Percentiles rank a stretch among this genome's conserved stretches.
phyloP scores from a whole-genome alignment of 2,113 vertebrate species.

The Podilymbus podiceps region DNA sequence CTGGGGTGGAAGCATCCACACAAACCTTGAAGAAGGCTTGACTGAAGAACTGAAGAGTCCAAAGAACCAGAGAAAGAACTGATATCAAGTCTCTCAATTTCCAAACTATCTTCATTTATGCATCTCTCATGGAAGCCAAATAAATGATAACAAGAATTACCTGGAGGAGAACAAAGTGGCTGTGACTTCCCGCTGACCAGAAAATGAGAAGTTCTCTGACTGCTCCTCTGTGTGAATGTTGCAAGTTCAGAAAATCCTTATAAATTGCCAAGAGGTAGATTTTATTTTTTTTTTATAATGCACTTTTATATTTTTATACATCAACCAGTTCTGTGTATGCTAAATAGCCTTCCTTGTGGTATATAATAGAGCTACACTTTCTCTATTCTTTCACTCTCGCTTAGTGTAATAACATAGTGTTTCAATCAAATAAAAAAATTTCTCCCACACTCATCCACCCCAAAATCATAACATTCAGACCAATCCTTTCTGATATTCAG shows the following conservation, averaged over 20 bases:
- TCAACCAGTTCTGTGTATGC: not conserved
- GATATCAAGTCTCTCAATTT: not conserved
- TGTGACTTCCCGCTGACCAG: fast-evolving
- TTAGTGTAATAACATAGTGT: not conserved
- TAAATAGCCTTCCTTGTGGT: not conserved
- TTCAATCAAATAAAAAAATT: not conserved
- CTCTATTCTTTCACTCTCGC: not conserved
- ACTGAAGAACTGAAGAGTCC: not conserved
- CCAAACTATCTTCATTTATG: not conserved
- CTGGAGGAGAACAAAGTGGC: not conserved
- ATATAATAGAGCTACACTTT: not conserved
- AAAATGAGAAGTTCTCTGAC: not conserved
- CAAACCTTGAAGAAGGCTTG: not conserved
- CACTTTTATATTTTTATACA: not conserved
- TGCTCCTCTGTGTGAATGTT: not conserved
- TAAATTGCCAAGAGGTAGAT: not conserved
- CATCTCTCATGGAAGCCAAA: not conserved
- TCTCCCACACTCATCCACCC: not conserved
- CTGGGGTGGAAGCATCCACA: fast-evolving
- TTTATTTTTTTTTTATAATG: not conserved
- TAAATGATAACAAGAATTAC: not conserved
- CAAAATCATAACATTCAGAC: not conserved
- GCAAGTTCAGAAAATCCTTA: not conserved
- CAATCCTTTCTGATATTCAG: not conserved
- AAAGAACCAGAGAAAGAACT: not conserved